These are phyloP conservation scores for Acleris literana DNA, from an alignment of 2,888 invertebrate genomes.

Conservation along the genomic window DNA sequence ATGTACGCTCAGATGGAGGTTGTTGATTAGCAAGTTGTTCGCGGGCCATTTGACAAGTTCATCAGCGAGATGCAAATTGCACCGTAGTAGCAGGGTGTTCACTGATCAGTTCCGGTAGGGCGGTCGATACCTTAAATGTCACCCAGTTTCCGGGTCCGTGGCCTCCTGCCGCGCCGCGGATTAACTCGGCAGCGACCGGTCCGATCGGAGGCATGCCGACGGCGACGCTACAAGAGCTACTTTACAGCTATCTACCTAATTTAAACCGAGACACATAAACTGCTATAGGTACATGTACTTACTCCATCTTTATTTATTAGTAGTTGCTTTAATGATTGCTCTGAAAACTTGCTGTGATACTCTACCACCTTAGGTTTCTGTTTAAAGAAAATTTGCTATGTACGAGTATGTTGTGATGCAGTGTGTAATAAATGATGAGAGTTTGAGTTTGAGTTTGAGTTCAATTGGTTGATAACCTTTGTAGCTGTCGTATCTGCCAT, in stretches of 20 bases:
- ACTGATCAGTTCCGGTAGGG: constrained; percentile 52
- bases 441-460: too few relatives aligned
- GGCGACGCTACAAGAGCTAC: constrained; percentile 48
- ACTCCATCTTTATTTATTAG: constrained; percentile 20
- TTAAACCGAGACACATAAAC: constrained; percentile 8
- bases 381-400: too few relatives aligned
- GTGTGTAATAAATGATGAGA: too few relatives aligned
- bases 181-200: constrained; percentile 56
- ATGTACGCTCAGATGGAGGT: background rate
- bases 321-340: constrained; percentile 30
- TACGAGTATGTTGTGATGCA: too few relatives aligned
- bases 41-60: constrained; percentile 27
- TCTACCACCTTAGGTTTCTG: too few relatives aligned
- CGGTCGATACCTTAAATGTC: constrained; percentile 70
- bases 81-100: constrained; percentile 44
- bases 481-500: too few relatives aligned
- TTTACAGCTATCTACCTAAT: constrained; percentile 40
- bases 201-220: constrained; percentile 44
- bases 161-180: constrained; percentile 49
- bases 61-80: constrained; percentile 36
- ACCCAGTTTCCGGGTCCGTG: constrained; percentile 63
- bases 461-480: too few relatives aligned
- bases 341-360: too few relatives aligned
- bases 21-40: constrained; percentile 5
- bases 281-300: background rate